Evolutionary conservation across 2,888 invertebrate species (phyloP).

Genomic region (Lasioglossum leucozonium): DNA sequence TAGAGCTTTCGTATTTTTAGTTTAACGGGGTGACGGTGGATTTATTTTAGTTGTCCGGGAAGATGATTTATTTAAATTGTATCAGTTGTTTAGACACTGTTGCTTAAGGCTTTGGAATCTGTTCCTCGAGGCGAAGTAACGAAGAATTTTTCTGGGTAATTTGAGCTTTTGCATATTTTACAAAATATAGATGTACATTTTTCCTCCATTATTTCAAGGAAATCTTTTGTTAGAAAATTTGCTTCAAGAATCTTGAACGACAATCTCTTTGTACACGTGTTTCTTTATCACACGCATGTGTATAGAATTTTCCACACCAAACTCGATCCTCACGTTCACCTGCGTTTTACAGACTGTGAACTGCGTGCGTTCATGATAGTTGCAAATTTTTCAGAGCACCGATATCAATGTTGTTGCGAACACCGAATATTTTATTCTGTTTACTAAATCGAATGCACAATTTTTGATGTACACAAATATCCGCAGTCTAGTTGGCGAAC

Average conservation of each 20-base stretch:
- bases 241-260: neutral
- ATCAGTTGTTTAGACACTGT: neutral
- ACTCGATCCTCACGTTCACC: neutral
- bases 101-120: neutral
- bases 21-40: neutral
- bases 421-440: neutral
- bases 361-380: neutral
- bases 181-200: neutral
- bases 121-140: neutral
- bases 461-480: neutral
- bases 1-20: conserved; percentile 6
- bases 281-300: neutral
- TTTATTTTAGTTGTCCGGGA: neutral
- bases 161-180: conserved; percentile 6
- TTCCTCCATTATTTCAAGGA: neutral
- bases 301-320: neutral
- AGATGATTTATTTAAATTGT: neutral
- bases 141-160: neutral
- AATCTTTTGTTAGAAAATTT: neutral
- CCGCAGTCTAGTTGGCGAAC: neutral
- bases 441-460: neutral
- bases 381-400: neutral
- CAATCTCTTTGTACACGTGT: neutral
- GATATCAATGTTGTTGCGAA: neutral
- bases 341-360: neutral